Base-by-base conservation (phyloP, 2,113 vertebrate species). In the Plotosus lineatus region DNA sequence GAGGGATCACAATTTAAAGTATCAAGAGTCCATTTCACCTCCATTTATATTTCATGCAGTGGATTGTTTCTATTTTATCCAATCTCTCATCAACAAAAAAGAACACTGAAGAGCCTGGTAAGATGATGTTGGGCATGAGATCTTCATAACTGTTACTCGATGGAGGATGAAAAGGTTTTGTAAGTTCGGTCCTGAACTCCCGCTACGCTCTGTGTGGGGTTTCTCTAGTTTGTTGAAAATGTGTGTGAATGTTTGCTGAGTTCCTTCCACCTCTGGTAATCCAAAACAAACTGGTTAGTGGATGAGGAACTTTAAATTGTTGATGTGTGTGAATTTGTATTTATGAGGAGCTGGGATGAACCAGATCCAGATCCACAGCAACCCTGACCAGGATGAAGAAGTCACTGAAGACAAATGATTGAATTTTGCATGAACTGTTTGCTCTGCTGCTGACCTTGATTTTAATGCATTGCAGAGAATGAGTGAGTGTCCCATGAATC, bases 391-490 rank as follows among this genome's bases (percentile, higher is more conserved):
- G 69, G 9, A 33, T 33, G 11, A 51, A 33, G 28, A 8, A 50
- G 17, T 36, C 36, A 73, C 69, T 51, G 15, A 51, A 73, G 46
- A 51, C 51, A 9, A 51, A 51, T 23, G 19, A 40, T 14, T 44
- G 23, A 33, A 60, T 60, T 75, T 60, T 42, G 36, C 36, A 58
- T 60, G 53, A 81, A 74, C 36, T 60, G 48, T 68, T 81, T 87
- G 83, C 44, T 68, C 69, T 75, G 80, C 85, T 87, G 76, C 75
- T 60, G 33, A 82, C 83, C 80, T 81, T 58, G 36, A 58, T 72
- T 63, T 66, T 77, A 48, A 80, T 53, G 81, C 80, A 85, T 85
- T 85, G 53, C 69, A 83, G 72, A 84, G 78, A 81, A 48, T 36
- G 23, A 31, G 53, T 38, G 79, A 83, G 77, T 33, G 53, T 66